A percentile compares a stretch with the other conserved stretches of the same genome.
Conservation (phyloP, 2,888 invertebrate genomes). For the Halictus ligatus region DNA sequence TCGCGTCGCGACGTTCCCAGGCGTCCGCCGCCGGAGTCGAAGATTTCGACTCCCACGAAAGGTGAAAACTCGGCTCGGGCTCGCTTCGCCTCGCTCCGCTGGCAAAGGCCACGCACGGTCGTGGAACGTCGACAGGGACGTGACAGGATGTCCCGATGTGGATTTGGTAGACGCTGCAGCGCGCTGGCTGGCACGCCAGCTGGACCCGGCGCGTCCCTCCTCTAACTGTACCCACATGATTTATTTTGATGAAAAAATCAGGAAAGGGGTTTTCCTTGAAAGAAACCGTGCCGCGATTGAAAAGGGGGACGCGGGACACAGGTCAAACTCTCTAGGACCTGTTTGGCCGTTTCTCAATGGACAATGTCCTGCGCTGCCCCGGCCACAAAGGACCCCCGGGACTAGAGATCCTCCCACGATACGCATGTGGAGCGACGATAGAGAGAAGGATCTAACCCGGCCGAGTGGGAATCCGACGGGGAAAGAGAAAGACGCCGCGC, state of each 20-base stretch:
- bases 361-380: conserved; percentile 82
- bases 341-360: conserved; percentile 81
- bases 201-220: conserved; percentile 52
- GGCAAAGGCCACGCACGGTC: conserved; percentile 51
- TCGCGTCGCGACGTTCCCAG: conserved; percentile 49
- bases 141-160: conserved; percentile 49
- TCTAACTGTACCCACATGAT: conserved; percentile 82
- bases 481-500: conserved; percentile 37
- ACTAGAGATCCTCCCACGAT: conserved; percentile 86
- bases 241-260: conserved; percentile 83
- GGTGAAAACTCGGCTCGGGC: conserved; percentile 57
- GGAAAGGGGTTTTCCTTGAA: conserved; percentile 81
- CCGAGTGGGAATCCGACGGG: conserved; percentile 51
- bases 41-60: conserved; percentile 60
- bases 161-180: conserved; percentile 1
- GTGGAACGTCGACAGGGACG: conserved; percentile 11
- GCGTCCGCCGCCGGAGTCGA: conserved; percentile 25
- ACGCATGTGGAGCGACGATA: conserved; percentile 83
- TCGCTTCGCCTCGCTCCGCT: not conserved
- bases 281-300: conserved; percentile 73
- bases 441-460: conserved; percentile 61
- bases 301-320: conserved; percentile 75
- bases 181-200: conserved; percentile 43
- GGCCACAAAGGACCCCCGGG: conserved; percentile 82
- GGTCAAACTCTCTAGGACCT: conserved; percentile 82